Evolutionary conservation across 2,113 vertebrate genomes (phyloP).

Genomic region (Callipepla squamata): DNA sequence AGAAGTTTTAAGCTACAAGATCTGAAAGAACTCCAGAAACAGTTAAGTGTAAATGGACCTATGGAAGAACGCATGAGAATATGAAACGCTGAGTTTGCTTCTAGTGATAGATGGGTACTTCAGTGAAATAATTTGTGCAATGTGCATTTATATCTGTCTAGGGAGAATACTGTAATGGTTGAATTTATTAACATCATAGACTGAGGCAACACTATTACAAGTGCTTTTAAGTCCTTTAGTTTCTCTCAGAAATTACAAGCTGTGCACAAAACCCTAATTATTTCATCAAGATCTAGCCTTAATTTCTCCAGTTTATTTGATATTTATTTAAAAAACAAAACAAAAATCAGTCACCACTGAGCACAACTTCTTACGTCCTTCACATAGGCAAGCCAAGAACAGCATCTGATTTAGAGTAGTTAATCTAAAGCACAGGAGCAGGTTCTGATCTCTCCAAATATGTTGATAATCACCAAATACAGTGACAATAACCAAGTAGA

Average conservation of each 20-base stretch:
- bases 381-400: not conserved
- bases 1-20: not conserved
- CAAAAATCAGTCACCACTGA: not conserved
- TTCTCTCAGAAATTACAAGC: not conserved
- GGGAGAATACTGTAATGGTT: not conserved
- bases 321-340: not conserved
- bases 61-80: not conserved
- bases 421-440: not conserved
- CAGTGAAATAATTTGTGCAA: not conserved
- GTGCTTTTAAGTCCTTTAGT: not conserved
- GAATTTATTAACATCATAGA: not conserved
- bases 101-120: not conserved
- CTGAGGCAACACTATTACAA: not conserved
- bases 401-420: not conserved
- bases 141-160: not conserved
- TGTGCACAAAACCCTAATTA: not conserved
- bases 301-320: not conserved
- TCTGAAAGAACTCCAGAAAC: not conserved
- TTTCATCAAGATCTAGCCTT: not conserved
- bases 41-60: not conserved
- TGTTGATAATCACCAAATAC: not conserved
- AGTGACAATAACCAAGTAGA: not conserved
- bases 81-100: not conserved
- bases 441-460: not conserved
- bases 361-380: not conserved